Base-by-base conservation (phyloP, 2,113 vertebrate genomes). In the Hydrochoerus hydrochaeris region DNA sequence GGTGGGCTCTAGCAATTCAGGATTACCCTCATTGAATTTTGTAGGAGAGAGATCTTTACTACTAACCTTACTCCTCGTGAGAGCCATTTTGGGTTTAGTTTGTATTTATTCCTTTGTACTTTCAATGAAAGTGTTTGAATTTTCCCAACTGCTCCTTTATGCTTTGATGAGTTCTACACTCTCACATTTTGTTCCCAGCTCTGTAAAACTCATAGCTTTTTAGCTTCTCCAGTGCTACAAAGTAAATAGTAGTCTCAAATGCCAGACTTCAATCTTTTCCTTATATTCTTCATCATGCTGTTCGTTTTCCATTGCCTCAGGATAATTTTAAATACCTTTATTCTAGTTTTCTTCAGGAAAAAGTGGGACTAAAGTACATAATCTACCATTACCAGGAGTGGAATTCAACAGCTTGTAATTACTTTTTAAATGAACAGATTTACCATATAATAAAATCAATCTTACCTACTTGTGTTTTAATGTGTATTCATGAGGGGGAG, bases 11-110 rank as follows among this genome's bases (percentile, higher is more conserved):
- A 52, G 32, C 49, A 85, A 52, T 91, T 41, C n/a, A 86, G 41
- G 32, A 81, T 84, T 80, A 63, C 69, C 41, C 93, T 95, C 26
- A 90, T 95, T 97, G 54, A 87, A 80, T 95, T 83, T 95, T 93
- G 44, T 92, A 57, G 35, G 30, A 81, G 20, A 52, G 30, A 81
- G 20, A 52, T 41, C 87, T 35, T 78, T 90, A 16, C 28, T 87
- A 49, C 54, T 69, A 49, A 87, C 62, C 71, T 94, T 9, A 44
- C 30, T 88, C 26, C 26, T 17, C 83, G 0, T 91, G 88, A 95
- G 35, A 65, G 5, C 41, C 69, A 89, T 10, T 73, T 32, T 58
- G 28, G 38, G 80, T 95, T 88, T 32, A 12, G 6, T 92, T 87
- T 49, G 13, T 88, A 89, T 32, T 92, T 88, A 69, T 44, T 92